Percentiles rank a stretch among this genome's conserved stretches.
Conservation (phyloP, 1,140 invertebrate species). For the Diuraphis noxia region DNA sequence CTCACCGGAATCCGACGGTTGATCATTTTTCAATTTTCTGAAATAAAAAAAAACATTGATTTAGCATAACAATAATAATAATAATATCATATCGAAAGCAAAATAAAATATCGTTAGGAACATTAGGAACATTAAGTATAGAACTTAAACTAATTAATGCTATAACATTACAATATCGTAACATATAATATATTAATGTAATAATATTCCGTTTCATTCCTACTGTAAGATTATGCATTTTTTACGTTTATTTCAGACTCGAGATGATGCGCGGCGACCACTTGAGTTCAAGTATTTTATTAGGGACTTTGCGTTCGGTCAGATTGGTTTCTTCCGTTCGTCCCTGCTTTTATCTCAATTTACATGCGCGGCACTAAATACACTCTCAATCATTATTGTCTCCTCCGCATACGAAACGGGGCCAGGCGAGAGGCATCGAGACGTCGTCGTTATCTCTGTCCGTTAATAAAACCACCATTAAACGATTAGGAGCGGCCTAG, state of each 20-base stretch:
- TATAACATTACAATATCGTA: neutral
- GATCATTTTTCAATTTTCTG: constrained; percentile 13
- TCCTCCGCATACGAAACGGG: constrained; percentile 18
- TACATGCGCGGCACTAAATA: neutral
- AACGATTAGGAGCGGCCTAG: constrained; percentile 44
- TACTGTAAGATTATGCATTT: neutral
- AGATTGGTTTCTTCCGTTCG: constrained; percentile 51
- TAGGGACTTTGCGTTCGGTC: neutral
- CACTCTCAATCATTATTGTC: constrained; percentile 22
- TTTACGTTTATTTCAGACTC: neutral
- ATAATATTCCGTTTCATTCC: neutral
- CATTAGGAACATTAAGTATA: too few species aligned
- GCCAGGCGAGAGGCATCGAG: neutral
- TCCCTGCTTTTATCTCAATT: constrained; percentile 44
- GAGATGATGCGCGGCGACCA: neutral
- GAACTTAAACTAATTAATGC: too few species aligned
- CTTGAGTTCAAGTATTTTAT: constrained; percentile 37
- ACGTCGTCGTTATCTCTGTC: constrained; percentile 26
- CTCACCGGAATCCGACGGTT: neutral
- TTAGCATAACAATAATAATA: neutral
- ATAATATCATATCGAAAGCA: neutral
- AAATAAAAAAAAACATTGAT: neutral
- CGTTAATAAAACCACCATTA: constrained; percentile 34
- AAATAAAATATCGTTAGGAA: neutral
- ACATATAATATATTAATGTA: neutral